phyloP scores from a whole-genome alignment of 2,888 invertebrate species.

The Diadromus collaris region DNA sequence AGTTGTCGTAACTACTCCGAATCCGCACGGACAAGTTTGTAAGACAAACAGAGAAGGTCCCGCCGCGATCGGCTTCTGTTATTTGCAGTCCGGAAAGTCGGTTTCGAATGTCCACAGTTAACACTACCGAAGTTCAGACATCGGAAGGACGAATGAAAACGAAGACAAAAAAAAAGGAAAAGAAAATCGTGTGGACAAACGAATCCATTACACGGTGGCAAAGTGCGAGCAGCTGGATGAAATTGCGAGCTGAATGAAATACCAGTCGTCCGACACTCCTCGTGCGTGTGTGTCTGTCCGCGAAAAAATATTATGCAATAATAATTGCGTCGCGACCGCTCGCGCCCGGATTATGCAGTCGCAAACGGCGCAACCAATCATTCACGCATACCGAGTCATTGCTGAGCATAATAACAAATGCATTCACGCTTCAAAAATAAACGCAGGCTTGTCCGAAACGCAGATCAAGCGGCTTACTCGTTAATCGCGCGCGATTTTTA shows the following conservation, averaged over 20 bases:
- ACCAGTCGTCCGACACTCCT: background rate
- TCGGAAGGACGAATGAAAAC: background rate
- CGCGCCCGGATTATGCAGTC: conserved; percentile 12
- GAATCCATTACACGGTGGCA: conserved; percentile 21
- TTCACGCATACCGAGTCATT: background rate
- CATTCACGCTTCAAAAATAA: conserved; percentile 10
- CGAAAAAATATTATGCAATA: conserved; percentile 43
- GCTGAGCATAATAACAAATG: background rate
- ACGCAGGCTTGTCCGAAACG: background rate
- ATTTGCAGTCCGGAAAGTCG: background rate
- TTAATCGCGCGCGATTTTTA: conserved; percentile 16
- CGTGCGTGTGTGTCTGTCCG: background rate
- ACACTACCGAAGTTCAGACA: background rate
- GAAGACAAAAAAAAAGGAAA: background rate
- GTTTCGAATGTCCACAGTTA: background rate
- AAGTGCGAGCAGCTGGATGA: conserved; percentile 22
- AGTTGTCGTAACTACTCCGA: too few species aligned
- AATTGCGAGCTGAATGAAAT: conserved; percentile 9
- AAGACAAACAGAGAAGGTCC: too few species aligned
- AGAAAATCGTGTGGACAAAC: background rate
- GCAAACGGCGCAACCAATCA: conserved; percentile 1
- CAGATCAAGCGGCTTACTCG: background rate
- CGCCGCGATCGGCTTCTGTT: too few species aligned
- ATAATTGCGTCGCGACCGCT: conserved; percentile 38
- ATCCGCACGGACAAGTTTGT: too few species aligned